Conservation (phyloP, 2,797 vertebrate species). For the Tadarida brasiliensis region DNA sequence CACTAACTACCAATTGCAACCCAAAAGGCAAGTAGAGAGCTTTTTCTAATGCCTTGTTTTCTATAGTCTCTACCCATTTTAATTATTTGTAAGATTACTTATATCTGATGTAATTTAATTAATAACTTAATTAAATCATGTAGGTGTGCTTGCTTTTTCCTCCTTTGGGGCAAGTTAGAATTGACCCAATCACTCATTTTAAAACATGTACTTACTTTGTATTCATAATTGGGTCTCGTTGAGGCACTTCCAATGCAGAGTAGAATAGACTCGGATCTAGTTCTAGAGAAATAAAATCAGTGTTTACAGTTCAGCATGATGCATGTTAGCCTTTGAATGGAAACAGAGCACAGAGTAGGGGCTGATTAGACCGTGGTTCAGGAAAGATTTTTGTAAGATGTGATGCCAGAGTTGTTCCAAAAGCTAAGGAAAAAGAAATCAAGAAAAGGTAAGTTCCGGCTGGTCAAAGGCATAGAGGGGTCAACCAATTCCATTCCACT, state of each 20-base stretch:
- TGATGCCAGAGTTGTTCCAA: neutral
- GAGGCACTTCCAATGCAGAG: neutral
- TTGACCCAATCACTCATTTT: neutral
- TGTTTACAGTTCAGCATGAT: neutral
- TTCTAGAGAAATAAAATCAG: conserved; percentile 34
- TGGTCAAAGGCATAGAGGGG: neutral
- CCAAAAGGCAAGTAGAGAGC: neutral
- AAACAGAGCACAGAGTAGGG: neutral
- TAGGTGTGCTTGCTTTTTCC: neutral
- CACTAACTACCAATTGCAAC: neutral
- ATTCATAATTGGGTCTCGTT: neutral
- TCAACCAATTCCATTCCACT: neutral
- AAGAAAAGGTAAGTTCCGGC: neutral
- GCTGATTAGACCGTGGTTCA: neutral
- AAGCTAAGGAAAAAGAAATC: neutral
- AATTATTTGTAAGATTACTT: conserved; percentile 27
- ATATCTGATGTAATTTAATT: neutral
- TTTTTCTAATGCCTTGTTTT: neutral
- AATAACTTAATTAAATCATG: neutral
- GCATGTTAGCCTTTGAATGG: neutral
- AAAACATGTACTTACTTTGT: neutral
- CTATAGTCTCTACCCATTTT: neutral
- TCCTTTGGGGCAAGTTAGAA: neutral
- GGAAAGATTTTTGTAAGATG: neutral
- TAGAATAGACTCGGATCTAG: neutral